Evolutionary conservation across 1,140 invertebrate genomes (phyloP), one percentile per base, ranked within the genome.

Genomic region (Scaptomyza graminum): DNA sequence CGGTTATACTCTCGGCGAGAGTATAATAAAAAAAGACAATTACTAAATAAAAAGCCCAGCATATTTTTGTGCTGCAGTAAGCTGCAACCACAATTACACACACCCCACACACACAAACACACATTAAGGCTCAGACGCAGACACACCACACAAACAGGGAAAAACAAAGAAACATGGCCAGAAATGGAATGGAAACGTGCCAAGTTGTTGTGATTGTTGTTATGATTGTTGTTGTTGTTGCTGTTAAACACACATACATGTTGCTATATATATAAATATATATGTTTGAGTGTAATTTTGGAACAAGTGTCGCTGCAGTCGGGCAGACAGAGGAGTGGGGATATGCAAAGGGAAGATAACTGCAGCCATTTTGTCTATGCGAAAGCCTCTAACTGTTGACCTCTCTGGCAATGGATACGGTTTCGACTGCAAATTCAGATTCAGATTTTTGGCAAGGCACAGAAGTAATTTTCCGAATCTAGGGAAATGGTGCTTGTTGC

Each of bases 251-350:
- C 18, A 22, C 9, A 13, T 41, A 2, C 12, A 28, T 56, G 16
- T 28, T 39, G 34, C 11, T 44, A 22, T 46, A 7, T n/a, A 41
- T 8, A 41, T 18, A 60, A 50, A 59, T 67, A 47, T 49, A 66
- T 67, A 47, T 49, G 59, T 72, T 72, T 72, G 46, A 31, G 50
- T 66, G 63, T 67, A 67, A 72, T 72, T 67, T 72, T 59, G 69
- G 55, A 59, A 67, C 63, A 71, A 71, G 68, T 71, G 68, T 66
- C 47, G 68, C 68, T 13, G 62, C 62, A 64, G 25, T 25, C 9
- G n/a, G 57, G 15, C 25, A 16, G 49, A 22, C 0, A 31, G 22
- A 22, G n/a, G 43, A 13, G 12, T 7, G 5, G 12, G n/a, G n/a
- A n/a, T n/a, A n/a, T n/a, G n/a, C n/a, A n/a, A n/a, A n/a, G n/a